Base-by-base conservation (phyloP, 2,797 vertebrate genomes). In the Enteromius treurensis region DNA sequence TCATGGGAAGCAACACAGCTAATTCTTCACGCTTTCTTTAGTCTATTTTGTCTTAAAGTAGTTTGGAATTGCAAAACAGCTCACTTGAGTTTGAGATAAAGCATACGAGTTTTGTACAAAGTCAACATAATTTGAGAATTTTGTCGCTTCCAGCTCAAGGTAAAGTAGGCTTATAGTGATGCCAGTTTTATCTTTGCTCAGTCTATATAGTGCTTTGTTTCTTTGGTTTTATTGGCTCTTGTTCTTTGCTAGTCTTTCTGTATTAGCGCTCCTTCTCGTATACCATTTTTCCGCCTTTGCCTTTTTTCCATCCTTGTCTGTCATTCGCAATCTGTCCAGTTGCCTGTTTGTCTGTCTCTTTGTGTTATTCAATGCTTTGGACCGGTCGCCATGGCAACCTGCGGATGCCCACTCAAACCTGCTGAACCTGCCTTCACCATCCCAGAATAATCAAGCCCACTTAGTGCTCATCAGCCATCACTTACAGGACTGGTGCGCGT, bases 391-490 rank as follows among this genome's bases (percentile, higher is more conserved):
- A 85, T 53, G 81, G 83, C 81, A 86, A 86, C 85, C 17, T 21
- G 69, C 32, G 77, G 83, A 88, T 86, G 85, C 87, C 81, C 86
- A 86, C 86, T 88, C 69, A 85, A 88, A 86, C 86, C 68, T 53
- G 53, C 71, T 86, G 85, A 87, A 84, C 85, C 71, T 80, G 42
- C 67, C 42, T 42, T 82, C n/a, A 17, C 49, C 79, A 85, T 86
- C 83, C 79, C 79, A 65, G 87, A 86, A 86, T 82, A 83, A 85
- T 84, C 51, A 47, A 86, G 32, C 79, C 81, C 88, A 79, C 80
- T 82, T 81, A 78, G 75, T 6, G 11, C 58, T 85, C 84, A 79
- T 84, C 84, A 85, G 10, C 68, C 21, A 45, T 67, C 74, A 55
- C 62, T 81, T 64, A 79, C 64, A 76, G 15, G 37, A 77, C 55